Evolutionary conservation across 2,797 vertebrate species (phyloP).

Genomic region (Centroberyx gerrardi): DNA sequence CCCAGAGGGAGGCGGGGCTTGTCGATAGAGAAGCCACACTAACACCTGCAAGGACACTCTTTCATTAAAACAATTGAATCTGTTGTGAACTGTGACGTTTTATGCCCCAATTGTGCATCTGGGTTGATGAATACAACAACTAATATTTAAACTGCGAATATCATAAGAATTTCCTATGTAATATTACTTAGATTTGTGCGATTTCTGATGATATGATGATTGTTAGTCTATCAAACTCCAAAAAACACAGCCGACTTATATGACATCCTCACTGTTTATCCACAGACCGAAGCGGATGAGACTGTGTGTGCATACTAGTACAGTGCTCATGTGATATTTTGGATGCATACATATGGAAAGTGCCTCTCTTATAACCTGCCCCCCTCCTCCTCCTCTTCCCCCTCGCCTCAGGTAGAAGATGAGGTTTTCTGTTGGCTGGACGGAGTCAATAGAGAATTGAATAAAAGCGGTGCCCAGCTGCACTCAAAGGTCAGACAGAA

Average conservation of each 20-base stretch:
- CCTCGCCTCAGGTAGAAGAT: slow-evolving; percentile 26
- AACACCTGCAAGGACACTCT: slow-evolving; percentile 56
- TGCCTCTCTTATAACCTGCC: neutral
- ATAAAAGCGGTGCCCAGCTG: slow-evolving; percentile 44
- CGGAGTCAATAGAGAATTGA: slow-evolving; percentile 5
- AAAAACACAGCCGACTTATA: neutral
- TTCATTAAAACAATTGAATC: slow-evolving; percentile 62
- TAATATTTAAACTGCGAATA: no score
- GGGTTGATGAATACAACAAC: no score
- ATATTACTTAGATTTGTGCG: no score
- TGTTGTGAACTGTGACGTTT: slow-evolving; percentile 13
- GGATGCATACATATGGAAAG: slow-evolving; percentile 45
- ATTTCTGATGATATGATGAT: no score
- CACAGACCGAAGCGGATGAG: neutral
- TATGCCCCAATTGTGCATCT: no score
- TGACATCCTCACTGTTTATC: neutral
- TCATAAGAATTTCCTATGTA: no score
- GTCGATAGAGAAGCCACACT: slow-evolving; percentile 51
- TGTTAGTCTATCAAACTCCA: neutral
- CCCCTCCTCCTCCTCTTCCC: slow-evolving; percentile 20
- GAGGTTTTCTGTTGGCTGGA: slow-evolving; percentile 19
- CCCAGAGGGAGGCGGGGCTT: slow-evolving; percentile 42
- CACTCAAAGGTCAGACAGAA: slow-evolving; percentile 52
- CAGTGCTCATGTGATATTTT: slow-evolving; percentile 14
- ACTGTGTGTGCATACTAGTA: neutral